Evolutionary conservation across 2,113 vertebrate species (phyloP).

Genomic region (Carollia perspicillata): DNA sequence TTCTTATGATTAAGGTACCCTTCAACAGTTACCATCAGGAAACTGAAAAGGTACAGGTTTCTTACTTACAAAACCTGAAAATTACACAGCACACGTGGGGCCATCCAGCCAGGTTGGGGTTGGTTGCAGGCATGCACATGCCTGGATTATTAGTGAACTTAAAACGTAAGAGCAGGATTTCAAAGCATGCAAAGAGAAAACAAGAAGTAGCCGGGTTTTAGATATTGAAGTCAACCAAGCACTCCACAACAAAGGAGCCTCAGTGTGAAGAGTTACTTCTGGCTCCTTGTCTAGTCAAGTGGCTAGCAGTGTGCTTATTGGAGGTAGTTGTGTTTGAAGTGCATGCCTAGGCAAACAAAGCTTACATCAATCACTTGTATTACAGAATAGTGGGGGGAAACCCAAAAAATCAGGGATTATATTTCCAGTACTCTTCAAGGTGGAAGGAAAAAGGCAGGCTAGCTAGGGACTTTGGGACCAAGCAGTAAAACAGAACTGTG

Average conservation of each 20-base stretch:
- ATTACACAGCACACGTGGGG: neutral
- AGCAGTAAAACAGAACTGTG: neutral
- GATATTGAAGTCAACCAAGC: neutral
- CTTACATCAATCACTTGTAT: neutral
- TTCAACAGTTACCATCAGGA: neutral
- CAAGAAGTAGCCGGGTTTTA: neutral
- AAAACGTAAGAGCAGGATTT: neutral
- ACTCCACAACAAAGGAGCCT: neutral
- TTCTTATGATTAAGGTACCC: neutral
- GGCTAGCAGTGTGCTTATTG: neutral
- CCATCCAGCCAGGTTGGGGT: neutral
- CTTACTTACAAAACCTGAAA: neutral
- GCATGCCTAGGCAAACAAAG: neutral
- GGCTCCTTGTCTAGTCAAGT: neutral
- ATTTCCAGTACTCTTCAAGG: neutral
- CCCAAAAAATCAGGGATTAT: neutral
- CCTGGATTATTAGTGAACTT: neutral
- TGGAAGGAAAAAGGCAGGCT: neutral
- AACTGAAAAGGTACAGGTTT: neutral
- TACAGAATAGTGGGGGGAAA: neutral
- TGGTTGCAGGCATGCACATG: neutral
- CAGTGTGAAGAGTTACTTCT: neutral
- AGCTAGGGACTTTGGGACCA: neutral
- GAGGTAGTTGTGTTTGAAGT: neutral
- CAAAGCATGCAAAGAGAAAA: neutral